Evolutionary conservation across 1,140 invertebrate genomes (phyloP).

Genomic region (Proctacanthus coquilletti): DNA sequence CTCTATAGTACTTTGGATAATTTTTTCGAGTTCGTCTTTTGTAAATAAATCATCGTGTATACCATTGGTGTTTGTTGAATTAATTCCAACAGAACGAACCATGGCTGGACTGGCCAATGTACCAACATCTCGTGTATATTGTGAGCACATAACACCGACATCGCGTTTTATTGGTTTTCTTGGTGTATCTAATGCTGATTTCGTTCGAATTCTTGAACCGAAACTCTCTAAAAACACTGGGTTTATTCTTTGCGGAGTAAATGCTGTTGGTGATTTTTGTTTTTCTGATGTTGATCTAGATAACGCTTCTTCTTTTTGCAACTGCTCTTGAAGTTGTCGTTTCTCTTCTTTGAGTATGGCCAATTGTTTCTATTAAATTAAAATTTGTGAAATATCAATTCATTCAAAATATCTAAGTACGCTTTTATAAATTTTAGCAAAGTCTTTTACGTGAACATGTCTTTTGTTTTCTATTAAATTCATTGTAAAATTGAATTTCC

Average conservation of each 20-base stretch:
- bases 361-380: conserved; percentile 45
- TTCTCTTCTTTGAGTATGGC: conserved; percentile 60
- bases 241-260: conserved; percentile 24
- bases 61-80: conserved; percentile 6
- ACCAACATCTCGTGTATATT: conserved; percentile 16
- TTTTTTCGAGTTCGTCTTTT: conserved; percentile 14
- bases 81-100: conserved; percentile 12
- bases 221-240: conserved; percentile 25
- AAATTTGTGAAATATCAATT: too few relatives aligned
- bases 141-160: conserved; percentile 46
- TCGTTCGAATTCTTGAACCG: conserved; percentile 18
- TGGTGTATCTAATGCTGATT: conserved; percentile 14
- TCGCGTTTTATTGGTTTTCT: conserved; percentile 33
- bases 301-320: conserved; percentile 33
- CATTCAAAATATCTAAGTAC: too few relatives aligned
- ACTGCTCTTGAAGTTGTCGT: conserved; percentile 40
- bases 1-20: conserved; percentile 12
- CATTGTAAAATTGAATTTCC: too few relatives aligned
- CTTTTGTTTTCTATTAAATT: too few relatives aligned
- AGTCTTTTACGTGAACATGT: too few relatives aligned
- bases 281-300: conserved; percentile 24
- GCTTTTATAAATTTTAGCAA: too few relatives aligned
- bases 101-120: conserved; percentile 7
- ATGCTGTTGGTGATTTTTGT: conserved; percentile 17
- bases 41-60: conserved; percentile 14